phyloP scores from a whole-genome alignment of 1,140 invertebrate genomes.

The Trinorchestia longiramus region DNA sequence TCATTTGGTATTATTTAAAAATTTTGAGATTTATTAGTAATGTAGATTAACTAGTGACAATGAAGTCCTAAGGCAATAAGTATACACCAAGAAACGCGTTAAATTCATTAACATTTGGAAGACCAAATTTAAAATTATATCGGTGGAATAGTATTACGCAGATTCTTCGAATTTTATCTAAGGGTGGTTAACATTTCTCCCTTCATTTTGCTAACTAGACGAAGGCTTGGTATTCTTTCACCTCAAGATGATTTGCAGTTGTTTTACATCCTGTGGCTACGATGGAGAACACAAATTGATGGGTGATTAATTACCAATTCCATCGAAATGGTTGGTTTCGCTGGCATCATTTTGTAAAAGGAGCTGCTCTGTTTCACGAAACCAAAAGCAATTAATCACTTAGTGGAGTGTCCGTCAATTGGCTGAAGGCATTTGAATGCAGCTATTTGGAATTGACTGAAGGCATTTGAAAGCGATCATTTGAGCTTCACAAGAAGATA shows the following conservation, averaged over 20 bases:
- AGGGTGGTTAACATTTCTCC: not conserved
- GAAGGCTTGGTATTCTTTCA: not conserved
- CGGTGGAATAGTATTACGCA: not conserved
- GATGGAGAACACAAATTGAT: constrained; percentile 9
- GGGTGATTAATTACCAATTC: constrained; percentile 43
- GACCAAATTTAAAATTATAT: not conserved
- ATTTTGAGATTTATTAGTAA: not conserved
- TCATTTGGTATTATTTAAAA: not conserved
- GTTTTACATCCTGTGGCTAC: not conserved
- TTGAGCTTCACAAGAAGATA: constrained; percentile 13
- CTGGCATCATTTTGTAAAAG: constrained; percentile 14
- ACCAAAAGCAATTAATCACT: constrained; percentile 42
- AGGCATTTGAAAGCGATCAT: constrained; percentile 37
- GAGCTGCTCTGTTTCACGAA: constrained; percentile 18
- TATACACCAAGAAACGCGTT: not conserved
- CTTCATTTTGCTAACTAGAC: not conserved
- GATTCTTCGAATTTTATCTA: not conserved
- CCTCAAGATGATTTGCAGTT: constrained; percentile 31
- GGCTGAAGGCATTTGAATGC: not conserved
- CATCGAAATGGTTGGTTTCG: not conserved
- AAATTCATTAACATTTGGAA: not conserved
- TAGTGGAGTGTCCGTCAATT: constrained; percentile 20
- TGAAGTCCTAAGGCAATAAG: not conserved
- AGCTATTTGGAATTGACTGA: constrained; percentile 6
- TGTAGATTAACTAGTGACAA: not conserved